A percentile compares a stretch with the other conserved stretches of the same genome.
Conservation (phyloP, 2,113 vertebrate genomes). For the Paradoxurus hermaphroditus region DNA sequence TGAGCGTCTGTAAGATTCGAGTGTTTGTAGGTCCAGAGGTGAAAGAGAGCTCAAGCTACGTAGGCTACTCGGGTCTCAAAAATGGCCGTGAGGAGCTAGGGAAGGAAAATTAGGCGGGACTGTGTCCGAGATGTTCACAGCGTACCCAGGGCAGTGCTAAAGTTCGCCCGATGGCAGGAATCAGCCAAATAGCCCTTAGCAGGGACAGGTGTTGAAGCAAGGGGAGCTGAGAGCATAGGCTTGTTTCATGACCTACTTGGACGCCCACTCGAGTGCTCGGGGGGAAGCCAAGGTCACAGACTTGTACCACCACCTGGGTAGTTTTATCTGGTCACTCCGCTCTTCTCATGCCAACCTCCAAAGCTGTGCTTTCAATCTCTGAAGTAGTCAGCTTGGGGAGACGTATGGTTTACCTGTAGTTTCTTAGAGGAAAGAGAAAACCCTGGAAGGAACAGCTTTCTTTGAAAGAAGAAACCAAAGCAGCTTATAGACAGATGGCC, state of each 20-base stretch:
- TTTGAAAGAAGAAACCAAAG: neutral
- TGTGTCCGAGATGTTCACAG: neutral
- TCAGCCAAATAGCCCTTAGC: neutral
- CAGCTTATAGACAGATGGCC: neutral
- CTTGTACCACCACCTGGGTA: too few relatives aligned
- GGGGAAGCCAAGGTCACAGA: neutral
- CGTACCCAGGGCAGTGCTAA: neutral
- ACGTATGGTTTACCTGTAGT: neutral
- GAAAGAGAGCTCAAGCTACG: neutral
- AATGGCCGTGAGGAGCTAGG: neutral
- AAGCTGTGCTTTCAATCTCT: neutral
- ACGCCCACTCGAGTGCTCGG: neutral
- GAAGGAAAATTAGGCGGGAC: neutral
- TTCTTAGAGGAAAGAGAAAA: neutral
- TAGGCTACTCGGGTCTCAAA: neutral
- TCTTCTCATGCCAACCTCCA: neutral
- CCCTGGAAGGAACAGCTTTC: neutral
- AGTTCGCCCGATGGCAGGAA: neutral
- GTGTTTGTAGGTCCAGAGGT: neutral
- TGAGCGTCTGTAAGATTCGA: neutral
- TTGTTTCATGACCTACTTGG: neutral
- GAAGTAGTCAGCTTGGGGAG: neutral
- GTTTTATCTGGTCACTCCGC: neutral
- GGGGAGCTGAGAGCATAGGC: neutral
- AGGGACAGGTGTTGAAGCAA: neutral